Base-by-base conservation (phyloP, 2,888 invertebrate species). In the Orthosia cruda region DNA sequence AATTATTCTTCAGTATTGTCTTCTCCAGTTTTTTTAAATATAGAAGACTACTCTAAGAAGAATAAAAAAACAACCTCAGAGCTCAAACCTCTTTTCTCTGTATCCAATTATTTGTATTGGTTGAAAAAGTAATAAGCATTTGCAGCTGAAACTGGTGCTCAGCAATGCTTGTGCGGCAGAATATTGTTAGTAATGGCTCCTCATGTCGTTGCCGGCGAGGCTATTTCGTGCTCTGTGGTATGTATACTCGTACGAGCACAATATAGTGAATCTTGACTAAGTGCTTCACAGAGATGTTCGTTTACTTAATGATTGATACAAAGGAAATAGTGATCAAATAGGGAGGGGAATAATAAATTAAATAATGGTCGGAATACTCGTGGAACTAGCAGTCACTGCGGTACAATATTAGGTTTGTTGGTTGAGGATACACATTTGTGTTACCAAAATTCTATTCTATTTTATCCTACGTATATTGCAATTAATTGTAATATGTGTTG, bases 241-340 rank as follows among this genome's bases (percentile, higher is more conserved):
- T n/a, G 40, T 40, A 32, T 32, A n/a, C n/a, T n/a, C n/a, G n/a
- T n/a, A 32, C 7, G 40, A 40, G 40, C 40, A 49, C 4, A 61
- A 78, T 23, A 54, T 32, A 45, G 16, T 26, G 47, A 58, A 32
- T 74, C 52, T 54, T 74, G 40, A 45, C 54, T 80, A 63, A 66
- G 57, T 50, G 62, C 67, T 67, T 67, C 40, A 63, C 52, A 54
- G n/a, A 26, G 47, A 49, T 13, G 20, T 67, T 54, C 40, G 7
- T 45, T 23, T 32, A 61, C 20, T 45, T 73, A 49, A 52, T 65
- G 65, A 62, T 62, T 57, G 13, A 62, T 26, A 49, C 57, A 74
- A 54, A 67, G 40, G 49, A 49, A 57, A 58, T 62, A 54, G 32
- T 58, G 26, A 59, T 49, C 47, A 54, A 18, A 32, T 16, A 40